Conservation (phyloP, 1,140 invertebrate species). For the Lordiphosa collinella region DNA sequence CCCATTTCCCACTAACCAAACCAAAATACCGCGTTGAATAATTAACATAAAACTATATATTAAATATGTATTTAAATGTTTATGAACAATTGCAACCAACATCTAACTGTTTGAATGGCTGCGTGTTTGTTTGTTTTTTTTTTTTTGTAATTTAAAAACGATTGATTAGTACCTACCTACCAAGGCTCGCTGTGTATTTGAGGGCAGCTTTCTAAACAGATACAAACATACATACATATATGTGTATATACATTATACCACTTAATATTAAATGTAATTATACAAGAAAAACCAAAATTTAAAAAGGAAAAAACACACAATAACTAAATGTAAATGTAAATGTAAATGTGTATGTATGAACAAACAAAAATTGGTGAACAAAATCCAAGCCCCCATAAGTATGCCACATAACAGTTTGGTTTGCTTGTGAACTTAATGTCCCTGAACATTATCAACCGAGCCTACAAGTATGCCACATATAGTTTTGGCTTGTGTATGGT, state of each 20-base stretch:
- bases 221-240: slow-evolving; percentile 11
- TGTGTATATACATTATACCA: slow-evolving; percentile 11
- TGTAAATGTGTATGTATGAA: neutral
- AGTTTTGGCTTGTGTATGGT: too few species aligned
- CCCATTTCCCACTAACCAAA: neutral
- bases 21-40: neutral
- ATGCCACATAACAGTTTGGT: neutral
- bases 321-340: too few species aligned
- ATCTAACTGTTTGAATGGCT: slow-evolving; percentile 40
- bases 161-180: slow-evolving; percentile 7
- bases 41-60: slow-evolving; percentile 8
- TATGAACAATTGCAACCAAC: slow-evolving; percentile 41
- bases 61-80: slow-evolving; percentile 47
- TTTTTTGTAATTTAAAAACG: slow-evolving; percentile 17
- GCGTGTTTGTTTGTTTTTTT: slow-evolving; percentile 18
- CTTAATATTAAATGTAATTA: neutral
- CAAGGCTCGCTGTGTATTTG: neutral
- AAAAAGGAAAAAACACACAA: neutral
- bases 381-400: neutral
- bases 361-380: neutral
- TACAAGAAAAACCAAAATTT: neutral
- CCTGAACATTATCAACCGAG: too few species aligned
- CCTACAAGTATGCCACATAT: too few species aligned
- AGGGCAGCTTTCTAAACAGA: slow-evolving; percentile 5
- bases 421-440: slow-evolving; percentile 11